Conservation (phyloP, 2,888 invertebrate genomes). For the Hypena proboscidalis region DNA sequence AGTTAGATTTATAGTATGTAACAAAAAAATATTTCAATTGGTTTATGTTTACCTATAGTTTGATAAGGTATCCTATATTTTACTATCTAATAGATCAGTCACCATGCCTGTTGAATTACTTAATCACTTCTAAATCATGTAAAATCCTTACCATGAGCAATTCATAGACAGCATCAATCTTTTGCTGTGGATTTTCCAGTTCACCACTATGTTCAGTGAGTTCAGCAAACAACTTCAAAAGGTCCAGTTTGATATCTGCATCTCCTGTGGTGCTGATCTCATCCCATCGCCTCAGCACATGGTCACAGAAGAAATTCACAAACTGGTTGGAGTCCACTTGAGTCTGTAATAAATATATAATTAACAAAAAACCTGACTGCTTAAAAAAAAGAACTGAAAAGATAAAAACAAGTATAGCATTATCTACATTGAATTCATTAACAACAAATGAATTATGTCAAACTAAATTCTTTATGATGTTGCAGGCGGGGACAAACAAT, state of each 20-base stretch:
- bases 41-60: too few species aligned
- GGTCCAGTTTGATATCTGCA: conserved; percentile 89
- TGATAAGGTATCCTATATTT: too few species aligned
- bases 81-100: too few species aligned
- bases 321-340: conserved; percentile 95
- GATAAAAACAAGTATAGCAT: too few species aligned
- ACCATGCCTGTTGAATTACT: too few species aligned
- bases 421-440: too few species aligned
- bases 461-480: too few species aligned
- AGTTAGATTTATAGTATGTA: not conserved
- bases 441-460: too few species aligned
- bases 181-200: conserved; percentile 89
- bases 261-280: conserved; percentile 87
- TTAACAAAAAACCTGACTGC: too few species aligned
- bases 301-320: conserved; percentile 92
- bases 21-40: not conserved
- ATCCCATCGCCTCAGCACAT: conserved; percentile 91
- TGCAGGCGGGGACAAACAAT: too few species aligned
- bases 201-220: conserved; percentile 91
- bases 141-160: conserved; percentile 88
- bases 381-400: too few species aligned
- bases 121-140: too few species aligned
- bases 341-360: conserved; percentile 81
- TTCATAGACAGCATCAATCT: conserved; percentile 91
- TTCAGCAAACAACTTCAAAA: conserved; percentile 95